phyloP scores from a whole-genome alignment of 2,797 vertebrate genomes.

The Acanthis flammea region DNA sequence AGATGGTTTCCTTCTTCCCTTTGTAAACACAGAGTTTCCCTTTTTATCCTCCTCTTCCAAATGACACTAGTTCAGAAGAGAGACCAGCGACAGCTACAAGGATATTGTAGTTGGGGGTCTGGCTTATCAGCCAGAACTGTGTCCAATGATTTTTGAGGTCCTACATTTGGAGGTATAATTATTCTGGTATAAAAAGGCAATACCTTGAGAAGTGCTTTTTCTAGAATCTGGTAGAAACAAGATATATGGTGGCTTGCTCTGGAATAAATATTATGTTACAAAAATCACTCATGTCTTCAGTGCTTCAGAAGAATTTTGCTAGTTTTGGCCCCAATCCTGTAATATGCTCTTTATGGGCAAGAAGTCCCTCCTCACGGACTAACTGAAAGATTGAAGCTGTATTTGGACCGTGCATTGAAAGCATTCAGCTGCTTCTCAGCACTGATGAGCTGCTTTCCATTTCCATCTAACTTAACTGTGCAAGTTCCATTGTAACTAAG shows the following conservation, averaged over 20 bases:
- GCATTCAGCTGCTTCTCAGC: background rate
- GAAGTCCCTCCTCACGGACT: background rate
- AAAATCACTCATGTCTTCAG: conserved; percentile 29
- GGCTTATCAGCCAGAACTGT: background rate
- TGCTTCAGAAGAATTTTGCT: conserved; percentile 28
- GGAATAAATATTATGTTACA: conserved; percentile 30
- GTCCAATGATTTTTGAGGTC: background rate
- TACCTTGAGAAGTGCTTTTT: background rate
- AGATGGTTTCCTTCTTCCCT: conserved; percentile 43
- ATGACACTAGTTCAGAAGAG: background rate
- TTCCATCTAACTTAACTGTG: background rate
- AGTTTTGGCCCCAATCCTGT: conserved; percentile 46
- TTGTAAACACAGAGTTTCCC: background rate
- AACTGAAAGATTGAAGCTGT: background rate
- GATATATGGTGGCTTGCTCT: background rate
- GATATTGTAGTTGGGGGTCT: background rate
- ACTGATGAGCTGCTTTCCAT: background rate
- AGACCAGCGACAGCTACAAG: background rate
- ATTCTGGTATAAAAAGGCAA: background rate
- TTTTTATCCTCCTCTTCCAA: background rate
- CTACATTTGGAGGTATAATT: background rate
- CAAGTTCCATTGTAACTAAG: background rate
- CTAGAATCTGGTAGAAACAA: background rate
- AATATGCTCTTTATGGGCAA: conserved; percentile 34
- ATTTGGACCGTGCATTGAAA: background rate